phyloP scores from a whole-genome alignment of 2,113 vertebrate species.

The Garra rufa region DNA sequence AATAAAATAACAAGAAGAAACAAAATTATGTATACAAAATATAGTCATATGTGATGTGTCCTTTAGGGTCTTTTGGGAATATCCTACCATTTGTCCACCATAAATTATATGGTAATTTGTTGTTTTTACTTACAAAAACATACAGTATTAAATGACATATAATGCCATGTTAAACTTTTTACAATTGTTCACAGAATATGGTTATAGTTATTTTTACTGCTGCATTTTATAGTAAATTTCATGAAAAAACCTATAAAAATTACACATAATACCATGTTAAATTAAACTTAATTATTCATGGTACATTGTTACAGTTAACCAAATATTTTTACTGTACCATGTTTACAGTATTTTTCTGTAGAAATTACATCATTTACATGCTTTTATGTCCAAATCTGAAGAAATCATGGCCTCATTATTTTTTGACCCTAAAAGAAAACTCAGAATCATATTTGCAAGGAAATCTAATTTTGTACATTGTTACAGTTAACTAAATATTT shows the following conservation, averaged over 20 bases:
- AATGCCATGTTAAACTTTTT: neutral
- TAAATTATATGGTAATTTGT: neutral
- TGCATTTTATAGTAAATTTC: too few species aligned
- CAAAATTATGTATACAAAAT: neutral
- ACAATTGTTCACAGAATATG: neutral
- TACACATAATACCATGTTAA: too few species aligned
- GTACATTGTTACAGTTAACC: neutral
- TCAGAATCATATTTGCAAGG: neutral
- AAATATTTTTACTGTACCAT: neutral
- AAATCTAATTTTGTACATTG: neutral
- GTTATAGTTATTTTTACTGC: too few species aligned
- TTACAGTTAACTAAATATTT: neutral
- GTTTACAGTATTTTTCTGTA: neutral
- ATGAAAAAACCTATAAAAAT: too few species aligned
- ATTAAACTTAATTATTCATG: too few species aligned
- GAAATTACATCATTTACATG: neutral
- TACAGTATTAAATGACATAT: neutral
- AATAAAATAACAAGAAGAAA: neutral
- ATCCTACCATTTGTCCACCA: neutral
- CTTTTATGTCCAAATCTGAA: neutral
- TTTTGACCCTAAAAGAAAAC: neutral
- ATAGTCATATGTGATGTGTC: neutral
- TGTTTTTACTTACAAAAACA: neutral
- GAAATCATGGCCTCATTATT: neutral
- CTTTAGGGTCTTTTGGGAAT: neutral